Conservation (phyloP, 2,888 invertebrate species). For the Unio delphinus region DNA sequence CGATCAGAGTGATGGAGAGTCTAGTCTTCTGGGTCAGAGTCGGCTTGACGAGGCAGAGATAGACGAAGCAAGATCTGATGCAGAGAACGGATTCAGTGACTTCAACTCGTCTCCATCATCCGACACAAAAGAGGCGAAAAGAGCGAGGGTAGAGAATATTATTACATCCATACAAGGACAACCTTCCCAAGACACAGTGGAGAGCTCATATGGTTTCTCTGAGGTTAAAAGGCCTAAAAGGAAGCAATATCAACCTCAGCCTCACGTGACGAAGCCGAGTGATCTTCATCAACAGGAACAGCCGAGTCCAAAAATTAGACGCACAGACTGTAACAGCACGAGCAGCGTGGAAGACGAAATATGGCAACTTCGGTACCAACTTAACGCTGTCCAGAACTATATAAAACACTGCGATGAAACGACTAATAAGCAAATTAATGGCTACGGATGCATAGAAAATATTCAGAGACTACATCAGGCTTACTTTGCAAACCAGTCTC, state of each 20-base stretch:
- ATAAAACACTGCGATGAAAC: constrained; percentile 80
- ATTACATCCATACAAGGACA: constrained; percentile 89
- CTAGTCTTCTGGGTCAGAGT: constrained; percentile 31
- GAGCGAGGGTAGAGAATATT: constrained; percentile 95
- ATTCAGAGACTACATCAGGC: constrained; percentile 35
- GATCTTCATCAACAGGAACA: constrained; percentile 72
- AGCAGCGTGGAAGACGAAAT: constrained; percentile 82
- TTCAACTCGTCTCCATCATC: constrained; percentile 31
- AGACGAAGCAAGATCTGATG: constrained; percentile 32
- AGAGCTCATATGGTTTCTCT: constrained; percentile 27
- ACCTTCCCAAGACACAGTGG: constrained; percentile 30
- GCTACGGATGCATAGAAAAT: constrained; percentile 30
- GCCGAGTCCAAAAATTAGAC: constrained; percentile 70
- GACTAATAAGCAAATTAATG: constrained; percentile 29
- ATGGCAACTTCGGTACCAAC: constrained; percentile 88
- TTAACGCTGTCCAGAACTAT: constrained; percentile 93
- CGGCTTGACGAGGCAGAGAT: constrained; percentile 32
- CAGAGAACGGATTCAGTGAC: constrained; percentile 28
- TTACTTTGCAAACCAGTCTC: constrained; percentile 27
- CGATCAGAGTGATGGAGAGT: constrained; percentile 50
- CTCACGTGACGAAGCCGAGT: constrained; percentile 75
- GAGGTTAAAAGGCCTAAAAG: constrained; percentile 77
- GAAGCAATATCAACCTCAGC: constrained; percentile 95
- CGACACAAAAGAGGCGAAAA: constrained; percentile 78
- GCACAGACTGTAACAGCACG: constrained; percentile 72